These are phyloP conservation scores for Rhinogobio ventralis DNA, from an alignment of 2,797 vertebrate species.

Conservation along the genomic window DNA sequence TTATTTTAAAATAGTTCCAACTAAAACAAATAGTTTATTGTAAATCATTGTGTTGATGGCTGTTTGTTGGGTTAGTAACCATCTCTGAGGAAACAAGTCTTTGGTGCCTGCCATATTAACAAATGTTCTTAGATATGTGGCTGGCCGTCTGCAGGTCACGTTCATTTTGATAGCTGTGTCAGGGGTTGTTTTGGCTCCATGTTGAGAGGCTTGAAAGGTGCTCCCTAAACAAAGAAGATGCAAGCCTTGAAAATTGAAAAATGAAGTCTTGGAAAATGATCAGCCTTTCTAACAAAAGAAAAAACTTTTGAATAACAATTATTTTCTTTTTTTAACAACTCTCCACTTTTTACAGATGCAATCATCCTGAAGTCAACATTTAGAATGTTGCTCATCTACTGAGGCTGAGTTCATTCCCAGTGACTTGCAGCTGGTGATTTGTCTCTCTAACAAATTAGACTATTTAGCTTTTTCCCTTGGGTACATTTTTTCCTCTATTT, in stretches of 20 bases:
- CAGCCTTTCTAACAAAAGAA: not conserved
- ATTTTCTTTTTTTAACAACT: not conserved
- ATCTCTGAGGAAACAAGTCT: not conserved
- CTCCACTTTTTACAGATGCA: slow-evolving; percentile 9
- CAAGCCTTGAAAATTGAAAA: too few relatives aligned
- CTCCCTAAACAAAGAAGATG: slow-evolving; percentile 6
- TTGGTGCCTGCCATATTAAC: not conserved
- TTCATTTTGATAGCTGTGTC: slow-evolving; percentile 5
- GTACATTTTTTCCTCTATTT: slow-evolving; percentile 5
- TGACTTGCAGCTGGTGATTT: slow-evolving; percentile 52
- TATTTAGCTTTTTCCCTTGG: not conserved
- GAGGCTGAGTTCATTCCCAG: slow-evolving; percentile 37
- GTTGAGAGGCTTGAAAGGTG: not conserved
- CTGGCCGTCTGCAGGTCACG: not conserved
- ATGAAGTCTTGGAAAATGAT: not conserved
- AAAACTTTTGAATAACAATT: not conserved
- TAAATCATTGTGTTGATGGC: not conserved
- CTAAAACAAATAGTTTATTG: not conserved
- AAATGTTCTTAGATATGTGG: not conserved
- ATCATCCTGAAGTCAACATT: slow-evolving; percentile 30
- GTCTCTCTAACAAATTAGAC: slow-evolving; percentile 43
- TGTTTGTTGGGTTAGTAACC: not conserved
- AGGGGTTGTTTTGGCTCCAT: slow-evolving; percentile 2
- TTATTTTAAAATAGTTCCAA: not conserved
- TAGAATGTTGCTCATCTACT: slow-evolving; percentile 40